Percentiles rank a stretch among this genome's conserved stretches.
Evolutionary conservation across 23 tunicate species (phyloP).

Genomic region (Clavelina lepadiformis): DNA sequence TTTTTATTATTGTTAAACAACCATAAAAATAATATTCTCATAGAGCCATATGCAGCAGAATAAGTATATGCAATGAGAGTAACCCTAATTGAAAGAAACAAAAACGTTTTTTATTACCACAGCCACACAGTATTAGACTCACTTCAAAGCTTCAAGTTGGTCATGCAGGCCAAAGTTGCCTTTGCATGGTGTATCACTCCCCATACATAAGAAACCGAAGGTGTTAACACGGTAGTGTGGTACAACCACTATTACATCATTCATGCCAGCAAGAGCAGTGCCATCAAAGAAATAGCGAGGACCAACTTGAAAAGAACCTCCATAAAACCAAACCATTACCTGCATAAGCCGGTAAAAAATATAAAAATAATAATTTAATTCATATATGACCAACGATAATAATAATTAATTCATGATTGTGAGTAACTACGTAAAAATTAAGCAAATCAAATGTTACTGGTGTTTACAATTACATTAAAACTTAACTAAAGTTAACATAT

Average conservation of each 20-base stretch:
- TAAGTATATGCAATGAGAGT: too few species aligned
- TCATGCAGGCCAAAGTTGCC: constrained; percentile 51
- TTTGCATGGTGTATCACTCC: constrained; percentile 20
- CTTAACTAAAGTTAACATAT: too few species aligned
- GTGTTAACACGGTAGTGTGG: constrained; percentile 44
- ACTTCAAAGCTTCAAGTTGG: constrained; percentile 38
- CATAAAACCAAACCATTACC: constrained; percentile 69
- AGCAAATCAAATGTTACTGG: too few species aligned
- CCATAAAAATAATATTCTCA: not conserved
- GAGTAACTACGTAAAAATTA: too few species aligned
- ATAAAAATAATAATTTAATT: too few species aligned
- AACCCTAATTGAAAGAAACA: too few species aligned
- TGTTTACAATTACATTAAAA: too few species aligned
- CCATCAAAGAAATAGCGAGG: constrained; percentile 28
- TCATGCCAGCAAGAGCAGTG: constrained; percentile 41
- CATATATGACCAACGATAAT: too few species aligned
- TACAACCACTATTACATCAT: constrained; percentile 58
- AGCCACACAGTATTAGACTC: too few species aligned
- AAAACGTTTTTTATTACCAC: too few species aligned
- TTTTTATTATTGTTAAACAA: not conserved
- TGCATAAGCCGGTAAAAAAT: constrained; percentile 1
- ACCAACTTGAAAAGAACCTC: constrained; percentile 44
- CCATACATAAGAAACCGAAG: constrained; percentile 40
- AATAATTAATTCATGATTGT: too few species aligned
- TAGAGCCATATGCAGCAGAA: too few species aligned